Evolutionary conservation across 2,113 vertebrate species (phyloP), one percentile per base, ranked within the genome.

Genomic region (Podocnemis expansa): DNA sequence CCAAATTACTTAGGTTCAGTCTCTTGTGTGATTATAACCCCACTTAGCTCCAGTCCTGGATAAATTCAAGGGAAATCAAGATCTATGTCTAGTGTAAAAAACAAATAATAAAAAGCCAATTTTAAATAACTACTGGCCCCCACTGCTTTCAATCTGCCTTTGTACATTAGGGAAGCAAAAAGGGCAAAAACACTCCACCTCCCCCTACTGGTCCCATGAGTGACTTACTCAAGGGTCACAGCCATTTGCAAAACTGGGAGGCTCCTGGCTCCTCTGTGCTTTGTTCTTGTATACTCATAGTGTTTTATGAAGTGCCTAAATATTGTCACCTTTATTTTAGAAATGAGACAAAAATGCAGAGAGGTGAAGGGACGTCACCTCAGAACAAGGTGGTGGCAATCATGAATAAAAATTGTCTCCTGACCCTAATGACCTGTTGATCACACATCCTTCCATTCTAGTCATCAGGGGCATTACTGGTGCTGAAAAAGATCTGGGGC

Each of bases 181-280:
- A 43, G 24, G 41, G 24, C 43, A 16, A 41, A 92, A 93, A 81
- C 10, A 14, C 75, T 78, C 22, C 79, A 25, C n/a, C 21, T 5
- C 34, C 63, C 38, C n/a, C 11, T 79, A 13, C 8, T 89, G 79
- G 55, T 95, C 70, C 56, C 83, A 43, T 29, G 80, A 88, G 51
- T 83, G 49, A 91, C 93, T 97, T 96, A 80, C 83, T 94, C 89
- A 92, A 91, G 78, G n/a, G 38, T 29, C 79, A 83, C 10, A 45
- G 38, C 16, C 87, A n/a, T 38, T 95, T 94, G 63, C 49, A 79
- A 83, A 45, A 81, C 25, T 0, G 0, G 10, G 49, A 82, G 91
- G 49, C 73, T 78, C 78, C 38, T 91, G 41, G 24, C 13, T 45
- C 25, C 11, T 75, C 73, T 27, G 12, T 76, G 24, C 41, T 45